phyloP scores from a whole-genome alignment of 2,113 vertebrate genomes.

The Perccottus glenii region DNA sequence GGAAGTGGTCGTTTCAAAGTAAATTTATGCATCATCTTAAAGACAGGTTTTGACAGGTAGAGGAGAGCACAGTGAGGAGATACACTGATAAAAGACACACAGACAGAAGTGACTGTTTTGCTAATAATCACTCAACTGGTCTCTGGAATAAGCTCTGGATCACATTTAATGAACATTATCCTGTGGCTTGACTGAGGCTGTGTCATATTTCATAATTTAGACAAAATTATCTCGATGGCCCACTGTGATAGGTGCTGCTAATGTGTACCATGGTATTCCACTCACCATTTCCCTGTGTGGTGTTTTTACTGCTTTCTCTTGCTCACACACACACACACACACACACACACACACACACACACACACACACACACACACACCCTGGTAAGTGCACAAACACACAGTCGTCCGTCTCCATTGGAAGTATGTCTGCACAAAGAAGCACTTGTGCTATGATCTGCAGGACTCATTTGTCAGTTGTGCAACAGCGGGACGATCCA shows the following conservation, averaged over 20 bases:
- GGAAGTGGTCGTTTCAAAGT: conserved; percentile 14
- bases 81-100: conserved; percentile 1
- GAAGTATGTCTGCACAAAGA: conserved; percentile 60
- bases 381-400: conserved; percentile 18
- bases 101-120: neutral
- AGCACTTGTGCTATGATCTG: conserved; percentile 57
- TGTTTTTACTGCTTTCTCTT: conserved; percentile 9
- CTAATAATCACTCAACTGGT: neutral
- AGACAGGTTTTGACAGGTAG: conserved; percentile 14
- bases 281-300: conserved; percentile 16
- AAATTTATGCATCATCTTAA: conserved; percentile 19
- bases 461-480: conserved; percentile 65
- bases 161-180: conserved; percentile 34
- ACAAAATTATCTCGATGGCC: conserved; percentile 41
- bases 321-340: conserved; percentile 22
- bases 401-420: conserved; percentile 63
- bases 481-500: conserved; percentile 50
- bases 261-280: conserved; percentile 37
- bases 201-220: conserved; percentile 47
- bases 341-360: conserved; percentile 16
- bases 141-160: conserved; percentile 10
- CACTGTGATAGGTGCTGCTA: conserved; percentile 44
- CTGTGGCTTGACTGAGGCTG: conserved; percentile 16
- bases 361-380: conserved; percentile 17
- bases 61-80: conserved; percentile 16